Base-by-base conservation (phyloP, 2,888 invertebrate species). In the Drosophila yooni region DNA sequence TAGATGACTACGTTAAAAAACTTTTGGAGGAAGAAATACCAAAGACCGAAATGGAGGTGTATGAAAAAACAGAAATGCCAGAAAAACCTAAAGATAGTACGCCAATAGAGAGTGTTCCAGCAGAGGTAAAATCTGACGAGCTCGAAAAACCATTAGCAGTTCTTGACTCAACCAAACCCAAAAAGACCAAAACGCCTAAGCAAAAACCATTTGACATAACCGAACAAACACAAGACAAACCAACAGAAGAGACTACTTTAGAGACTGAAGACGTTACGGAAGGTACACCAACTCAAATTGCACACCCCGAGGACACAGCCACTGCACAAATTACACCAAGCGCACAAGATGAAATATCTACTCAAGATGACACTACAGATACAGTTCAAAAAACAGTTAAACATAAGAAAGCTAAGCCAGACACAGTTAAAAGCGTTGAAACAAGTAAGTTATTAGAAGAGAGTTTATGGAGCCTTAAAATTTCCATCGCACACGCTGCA, bases 241-340 rank as follows among this genome's bases (percentile, higher is more conserved):
- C 68, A 13, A 91, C 91, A 74, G 84, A 84, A 74, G 85, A 82
- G 76, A 88, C 81, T 62, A 40, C 33, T 15, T 70, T 79, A 74
- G 81, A 81, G 69, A 88, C 79, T 54, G 34, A 81, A 72, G 77
- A 87, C 82, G 74, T 73, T 70, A 73, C 72, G 61, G 82, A 79
- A 74, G 80, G 72, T 71, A 79, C 82, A 86, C 78, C 85, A 69
- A 86, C 69, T 63, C 81, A 86, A 80, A 76, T 81, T 73, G 86
- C 82, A 81, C 92, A 92, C 84, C 88, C 91, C 85, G 91, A 90
- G 89, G 91, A 92, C 89, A 91, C 91, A 85, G 89, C 91, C 87
- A 91, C 91, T 79, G 91, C 91, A 86, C 94, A 94, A 89, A 94
- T 94, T 91, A 91, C 94, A 77, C 91, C 91, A 87, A 83, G 83